Percentiles rank a stretch among this genome's conserved stretches.
These are phyloP conservation scores for Enteromius thamalakanensis DNA, from an alignment of 2,797 vertebrate species.

Conservation along the genomic window DNA sequence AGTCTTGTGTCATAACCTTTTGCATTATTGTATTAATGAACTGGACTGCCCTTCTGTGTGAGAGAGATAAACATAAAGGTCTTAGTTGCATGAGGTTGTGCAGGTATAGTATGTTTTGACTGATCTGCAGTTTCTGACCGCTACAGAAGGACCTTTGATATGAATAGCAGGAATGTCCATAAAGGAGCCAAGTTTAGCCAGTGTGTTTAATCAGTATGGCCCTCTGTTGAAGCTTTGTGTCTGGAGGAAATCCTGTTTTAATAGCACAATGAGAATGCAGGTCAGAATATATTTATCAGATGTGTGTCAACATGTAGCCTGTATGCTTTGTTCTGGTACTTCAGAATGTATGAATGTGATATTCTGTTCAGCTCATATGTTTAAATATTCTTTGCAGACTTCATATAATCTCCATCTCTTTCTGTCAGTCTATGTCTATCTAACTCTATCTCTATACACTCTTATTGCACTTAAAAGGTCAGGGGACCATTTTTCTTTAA, in stretches of 20 bases:
- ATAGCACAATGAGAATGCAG: constrained; percentile 29
- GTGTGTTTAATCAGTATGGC: constrained; percentile 70
- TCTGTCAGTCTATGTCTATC: neutral
- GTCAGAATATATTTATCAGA: constrained; percentile 39
- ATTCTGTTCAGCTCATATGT: neutral
- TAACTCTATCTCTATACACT: neutral
- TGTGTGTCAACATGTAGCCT: constrained; percentile 18
- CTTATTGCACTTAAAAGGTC: neutral
- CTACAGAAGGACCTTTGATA: constrained; percentile 66
- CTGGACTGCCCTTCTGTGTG: neutral
- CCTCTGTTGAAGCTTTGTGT: constrained; percentile 71
- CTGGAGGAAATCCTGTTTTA: constrained; percentile 79
- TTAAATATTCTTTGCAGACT: neutral
- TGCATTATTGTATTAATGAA: neutral
- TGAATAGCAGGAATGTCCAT: constrained; percentile 75
- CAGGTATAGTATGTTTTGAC: neutral
- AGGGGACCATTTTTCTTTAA: neutral
- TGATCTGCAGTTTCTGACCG: neutral
- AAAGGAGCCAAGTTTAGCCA: constrained; percentile 55
- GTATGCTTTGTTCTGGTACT: constrained; percentile 20
- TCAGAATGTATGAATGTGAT: neutral
- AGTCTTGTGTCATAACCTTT: neutral
- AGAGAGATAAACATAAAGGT: neutral
- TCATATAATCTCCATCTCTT: neutral
- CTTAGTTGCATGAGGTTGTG: neutral